Base-by-base conservation (phyloP, 2,888 invertebrate species). In the Drosophila anomalata region DNA sequence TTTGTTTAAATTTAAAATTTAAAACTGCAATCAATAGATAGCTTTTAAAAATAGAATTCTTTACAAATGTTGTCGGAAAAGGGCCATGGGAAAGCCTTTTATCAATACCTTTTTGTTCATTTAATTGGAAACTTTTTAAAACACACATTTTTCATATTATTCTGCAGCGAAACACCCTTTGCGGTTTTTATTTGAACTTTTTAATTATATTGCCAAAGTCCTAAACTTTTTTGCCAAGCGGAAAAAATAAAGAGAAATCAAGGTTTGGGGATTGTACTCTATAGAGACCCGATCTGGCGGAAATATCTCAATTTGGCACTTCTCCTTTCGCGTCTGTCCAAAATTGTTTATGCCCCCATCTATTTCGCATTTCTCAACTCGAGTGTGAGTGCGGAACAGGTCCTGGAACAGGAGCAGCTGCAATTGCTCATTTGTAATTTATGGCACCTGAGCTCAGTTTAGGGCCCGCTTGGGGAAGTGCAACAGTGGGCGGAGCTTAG, bases 351-450 rank as follows among this genome's bases (percentile, higher is more conserved):
- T 76, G 33, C 41, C 41, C 4, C 36, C 69, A 58, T 73, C 73
- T 78, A 70, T 77, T 73, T 57, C 48, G 46, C 62, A 79, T 79
- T 55, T 65, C 53, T 26, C 54, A 36, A 20, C 31, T 39, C 42
- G 39, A 22, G 46, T 61, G 42, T n/a, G 33, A 52, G 46, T 46
- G 20, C 17, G 52, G 44, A 44, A 36, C 46, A 36, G 41, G 29
- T 11, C 12, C 14, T 31, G 29, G 5, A 11, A 8, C 36, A 31
- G 67, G 17, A 70, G 61, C 55, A 51, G 56, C 57, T 67, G 85
- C 87, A 85, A 73, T 84, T 87, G 75, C 73, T 77, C 82, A 82
- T 82, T 78, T 82, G 74, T 85, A 85, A 82, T 82, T 85, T 87
- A 82, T 82, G 75, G 75, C 70, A 76, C 77, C 83, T 87, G 85